These are phyloP conservation scores for Prolemur simus DNA, from an alignment of 2,113 vertebrate genomes.

Conservation along the genomic window DNA sequence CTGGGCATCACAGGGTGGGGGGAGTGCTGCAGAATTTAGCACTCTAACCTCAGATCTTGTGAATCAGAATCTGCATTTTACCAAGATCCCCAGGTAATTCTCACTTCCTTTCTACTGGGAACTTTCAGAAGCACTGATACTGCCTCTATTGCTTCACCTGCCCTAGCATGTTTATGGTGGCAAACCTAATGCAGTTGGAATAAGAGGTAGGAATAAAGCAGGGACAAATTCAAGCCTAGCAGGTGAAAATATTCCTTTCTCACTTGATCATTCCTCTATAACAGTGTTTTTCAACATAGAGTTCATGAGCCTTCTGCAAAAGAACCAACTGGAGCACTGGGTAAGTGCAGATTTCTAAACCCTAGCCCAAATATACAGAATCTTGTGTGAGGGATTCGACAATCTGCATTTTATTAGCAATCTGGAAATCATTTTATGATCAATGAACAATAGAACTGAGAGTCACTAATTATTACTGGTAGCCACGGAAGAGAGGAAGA, in stretches of 20 bases:
- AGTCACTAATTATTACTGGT: background rate
- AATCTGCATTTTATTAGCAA: background rate
- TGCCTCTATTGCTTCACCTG: background rate
- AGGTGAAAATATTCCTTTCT: background rate
- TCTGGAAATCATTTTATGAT: background rate
- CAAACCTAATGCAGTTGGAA: background rate
- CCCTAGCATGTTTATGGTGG: background rate
- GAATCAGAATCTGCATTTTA: background rate
- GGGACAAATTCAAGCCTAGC: background rate
- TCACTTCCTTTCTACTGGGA: background rate
- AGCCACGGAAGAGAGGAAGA: background rate
- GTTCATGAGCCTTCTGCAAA: background rate
- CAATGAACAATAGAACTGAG: background rate
- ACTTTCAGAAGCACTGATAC: background rate
- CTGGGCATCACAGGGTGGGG: background rate
- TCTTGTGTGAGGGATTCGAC: background rate
- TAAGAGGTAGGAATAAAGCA: background rate
- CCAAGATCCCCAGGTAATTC: background rate
- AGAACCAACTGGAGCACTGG: background rate
- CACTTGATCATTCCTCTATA: accelerated
- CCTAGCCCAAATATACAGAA: background rate
- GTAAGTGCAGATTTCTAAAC: background rate
- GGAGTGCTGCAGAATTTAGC: background rate
- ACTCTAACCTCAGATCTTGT: background rate
- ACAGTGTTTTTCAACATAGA: accelerated